Evolutionary conservation across 1,140 invertebrate species (phyloP).

Genomic region (Macrocentrus cingulum): DNA sequence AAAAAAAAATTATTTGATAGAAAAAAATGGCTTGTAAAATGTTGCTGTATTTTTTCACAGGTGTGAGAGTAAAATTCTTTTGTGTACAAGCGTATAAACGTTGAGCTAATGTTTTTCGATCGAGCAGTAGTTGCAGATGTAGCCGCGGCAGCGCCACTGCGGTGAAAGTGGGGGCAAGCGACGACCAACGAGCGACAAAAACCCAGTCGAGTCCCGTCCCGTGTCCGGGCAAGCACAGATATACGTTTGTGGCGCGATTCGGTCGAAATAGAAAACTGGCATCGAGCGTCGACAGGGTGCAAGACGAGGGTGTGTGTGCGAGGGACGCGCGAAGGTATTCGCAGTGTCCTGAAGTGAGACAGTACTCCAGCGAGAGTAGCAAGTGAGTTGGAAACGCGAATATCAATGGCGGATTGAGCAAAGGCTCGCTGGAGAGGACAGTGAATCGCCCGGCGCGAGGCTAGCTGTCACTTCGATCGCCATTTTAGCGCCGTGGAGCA

Average conservation of each 20-base stretch:
- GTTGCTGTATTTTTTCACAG: too few species aligned
- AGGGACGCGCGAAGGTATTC: constrained; percentile 22
- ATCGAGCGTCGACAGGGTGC: constrained; percentile 32
- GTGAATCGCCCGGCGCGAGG: constrained; percentile 32
- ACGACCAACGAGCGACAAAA: too few species aligned
- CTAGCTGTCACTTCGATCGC: constrained; percentile 56
- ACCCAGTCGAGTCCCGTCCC: constrained; percentile 57
- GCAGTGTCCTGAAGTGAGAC: too few species aligned
- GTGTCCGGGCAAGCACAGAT: constrained; percentile 50
- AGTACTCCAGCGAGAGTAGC: not conserved
- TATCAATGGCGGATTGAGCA: too few species aligned
- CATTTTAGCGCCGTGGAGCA: constrained; percentile 52
- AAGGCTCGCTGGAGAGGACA: too few species aligned
- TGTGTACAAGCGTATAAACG: too few species aligned
- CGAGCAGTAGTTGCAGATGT: constrained; percentile 11
- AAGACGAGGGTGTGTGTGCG: constrained; percentile 28
- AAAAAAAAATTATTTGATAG: too few species aligned
- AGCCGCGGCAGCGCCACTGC: constrained; percentile 24
- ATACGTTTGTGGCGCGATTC: constrained; percentile 16
- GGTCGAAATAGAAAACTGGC: constrained; percentile 29
- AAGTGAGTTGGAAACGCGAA: too few species aligned
- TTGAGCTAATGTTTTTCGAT: too few species aligned
- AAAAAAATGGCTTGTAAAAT: too few species aligned
- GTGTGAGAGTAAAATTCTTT: too few species aligned
- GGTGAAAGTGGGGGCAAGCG: constrained; percentile 34